Evolutionary conservation across 2,888 invertebrate species (phyloP), one percentile per base, ranked within the genome.

Genomic region (Sarcophaga carnaria): DNA sequence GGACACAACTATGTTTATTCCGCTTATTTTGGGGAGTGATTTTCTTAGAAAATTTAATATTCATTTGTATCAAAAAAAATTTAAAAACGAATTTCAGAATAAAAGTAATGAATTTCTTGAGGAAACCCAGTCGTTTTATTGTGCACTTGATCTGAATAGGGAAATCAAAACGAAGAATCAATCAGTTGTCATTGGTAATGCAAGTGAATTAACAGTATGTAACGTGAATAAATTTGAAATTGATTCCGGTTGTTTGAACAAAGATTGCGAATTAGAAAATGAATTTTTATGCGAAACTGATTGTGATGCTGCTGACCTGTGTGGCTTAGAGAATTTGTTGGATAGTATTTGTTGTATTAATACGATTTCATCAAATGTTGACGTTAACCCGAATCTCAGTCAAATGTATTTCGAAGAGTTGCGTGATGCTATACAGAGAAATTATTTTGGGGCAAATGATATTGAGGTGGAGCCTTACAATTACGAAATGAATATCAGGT

Each of bases 31-130:
- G 47, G 80, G 76, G n/a, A 27, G 80, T 4, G 62, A 83, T 69
- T 84, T 87, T 76, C 70, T 84, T 11, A 63, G 59, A 11, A 76
- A 59, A 14, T 86, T 66, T 67, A 83, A 75, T 27, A 76, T 76
- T 80, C 74, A 74, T 12, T 74, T 72, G n/a, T 74, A 22, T 62
- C 59, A 66, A 80, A 80, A 80, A 47, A 4, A n/a, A 14, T 75
- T 45, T 14, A 14, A 67, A 20, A 75, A 49, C 4, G 3, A 25
- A 25, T 25, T 66, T 54, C 17, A n/a, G 20, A 76, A 66, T 66
- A 76, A 66, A 76, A n/a, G 66, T 76, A 66, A 49, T 54, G 49
- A 66, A 66, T 66, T 66, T 20, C 12, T 67, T 20, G 20, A 76
- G 5, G 54, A 67, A 54, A 67, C 12, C 3, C 64, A 66, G 14